Evolutionary conservation across 2,113 vertebrate genomes (phyloP).

Genomic region (Nothobranchius furzeri): DNA sequence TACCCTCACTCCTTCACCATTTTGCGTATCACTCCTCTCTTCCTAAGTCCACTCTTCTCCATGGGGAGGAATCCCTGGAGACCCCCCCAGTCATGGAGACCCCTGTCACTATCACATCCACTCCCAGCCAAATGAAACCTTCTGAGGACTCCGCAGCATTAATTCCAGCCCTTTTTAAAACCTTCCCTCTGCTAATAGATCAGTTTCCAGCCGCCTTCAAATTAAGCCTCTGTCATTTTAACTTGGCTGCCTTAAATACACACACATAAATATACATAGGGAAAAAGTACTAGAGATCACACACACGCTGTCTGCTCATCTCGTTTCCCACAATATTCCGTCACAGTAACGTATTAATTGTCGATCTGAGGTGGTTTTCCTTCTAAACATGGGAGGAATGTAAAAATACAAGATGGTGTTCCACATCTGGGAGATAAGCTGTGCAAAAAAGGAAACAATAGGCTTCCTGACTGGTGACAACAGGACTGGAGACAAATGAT

Average conservation of each 20-base stretch:
- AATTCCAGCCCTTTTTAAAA: conserved; percentile 67
- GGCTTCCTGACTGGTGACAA: conserved; percentile 37
- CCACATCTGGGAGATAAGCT: conserved; percentile 48
- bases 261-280: conserved; percentile 1
- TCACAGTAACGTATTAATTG: conserved; percentile 47
- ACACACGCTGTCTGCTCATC: conserved; percentile 20
- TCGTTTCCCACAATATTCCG: conserved; percentile 24
- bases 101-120: conserved; percentile 31
- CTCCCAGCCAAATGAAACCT: conserved; percentile 55
- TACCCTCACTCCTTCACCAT: neutral
- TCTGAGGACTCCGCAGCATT: conserved; percentile 53
- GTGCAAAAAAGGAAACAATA: conserved; percentile 47
- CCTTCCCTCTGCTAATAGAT: conserved; percentile 52
- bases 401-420: conserved; percentile 53
- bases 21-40: neutral
- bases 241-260: neutral
- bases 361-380: conserved; percentile 28
- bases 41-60: conserved; percentile 2
- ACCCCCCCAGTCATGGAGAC: neutral
- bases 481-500: conserved; percentile 25
- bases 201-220: conserved; percentile 51
- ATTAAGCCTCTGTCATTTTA: conserved; percentile 51
- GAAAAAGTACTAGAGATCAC: conserved; percentile 22
- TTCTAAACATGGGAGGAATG: conserved; percentile 24
- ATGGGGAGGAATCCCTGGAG: conserved; percentile 24